These are phyloP conservation scores for Eremophila alpestris DNA, from an alignment of 2,797 vertebrate genomes.

Conservation along the genomic window DNA sequence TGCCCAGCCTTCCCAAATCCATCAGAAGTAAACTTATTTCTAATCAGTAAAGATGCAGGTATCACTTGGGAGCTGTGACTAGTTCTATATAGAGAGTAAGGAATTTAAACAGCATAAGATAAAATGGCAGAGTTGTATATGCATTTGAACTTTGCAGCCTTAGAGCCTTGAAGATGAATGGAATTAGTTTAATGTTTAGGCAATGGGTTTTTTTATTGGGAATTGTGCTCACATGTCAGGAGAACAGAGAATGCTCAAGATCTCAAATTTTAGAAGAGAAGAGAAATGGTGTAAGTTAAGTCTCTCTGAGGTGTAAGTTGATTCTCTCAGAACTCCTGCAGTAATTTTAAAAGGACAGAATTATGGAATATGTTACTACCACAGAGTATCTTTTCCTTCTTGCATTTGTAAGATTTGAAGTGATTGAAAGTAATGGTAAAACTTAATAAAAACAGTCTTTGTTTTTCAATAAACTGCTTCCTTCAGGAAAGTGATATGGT, in stretches of 20 bases:
- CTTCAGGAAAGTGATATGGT: neutral
- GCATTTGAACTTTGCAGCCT: neutral
- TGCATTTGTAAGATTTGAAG: neutral
- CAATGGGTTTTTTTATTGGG: neutral
- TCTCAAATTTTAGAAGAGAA: neutral
- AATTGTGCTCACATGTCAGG: neutral
- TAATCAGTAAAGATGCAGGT: neutral
- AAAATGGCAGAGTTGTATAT: neutral
- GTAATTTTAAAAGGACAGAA: neutral
- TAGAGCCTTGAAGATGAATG: neutral
- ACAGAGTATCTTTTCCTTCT: neutral
- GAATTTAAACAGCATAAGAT: neutral
- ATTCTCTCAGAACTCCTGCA: neutral
- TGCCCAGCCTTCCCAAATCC: neutral
- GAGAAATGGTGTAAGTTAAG: neutral
- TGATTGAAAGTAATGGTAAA: neutral
- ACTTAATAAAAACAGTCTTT: neutral
- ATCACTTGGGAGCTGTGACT: neutral
- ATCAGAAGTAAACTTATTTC: neutral
- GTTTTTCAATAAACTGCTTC: neutral
- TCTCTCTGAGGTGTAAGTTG: neutral
- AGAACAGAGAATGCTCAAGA: neutral
- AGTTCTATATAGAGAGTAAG: neutral
- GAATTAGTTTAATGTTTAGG: neutral
- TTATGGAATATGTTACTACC: neutral